phyloP scores from a whole-genome alignment of 2,113 vertebrate species.

The Oreotrochilus melanogaster region DNA sequence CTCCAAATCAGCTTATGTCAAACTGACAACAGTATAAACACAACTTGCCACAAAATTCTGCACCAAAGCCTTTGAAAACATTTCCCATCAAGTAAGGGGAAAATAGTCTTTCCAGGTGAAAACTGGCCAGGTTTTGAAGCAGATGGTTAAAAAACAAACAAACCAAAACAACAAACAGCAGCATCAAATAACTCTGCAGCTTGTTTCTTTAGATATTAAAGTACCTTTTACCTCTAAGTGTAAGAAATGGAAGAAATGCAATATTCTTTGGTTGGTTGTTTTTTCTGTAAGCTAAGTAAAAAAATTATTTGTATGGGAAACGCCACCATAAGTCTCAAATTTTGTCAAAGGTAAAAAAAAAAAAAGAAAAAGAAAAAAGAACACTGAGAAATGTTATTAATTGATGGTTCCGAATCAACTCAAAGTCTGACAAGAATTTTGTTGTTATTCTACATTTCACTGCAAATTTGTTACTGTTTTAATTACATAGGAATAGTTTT shows the following conservation, averaged over 20 bases:
- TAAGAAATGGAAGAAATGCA: neutral
- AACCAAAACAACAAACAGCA: fast-evolving
- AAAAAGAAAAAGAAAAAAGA: neutral
- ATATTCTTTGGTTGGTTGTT: neutral
- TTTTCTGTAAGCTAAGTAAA: no score
- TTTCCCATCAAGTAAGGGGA: neutral
- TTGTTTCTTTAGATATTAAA: neutral
- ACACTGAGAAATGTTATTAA: neutral
- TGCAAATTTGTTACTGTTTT: neutral
- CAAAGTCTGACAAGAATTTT: neutral
- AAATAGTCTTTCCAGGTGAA: neutral
- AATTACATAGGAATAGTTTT: neutral
- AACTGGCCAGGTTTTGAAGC: neutral
- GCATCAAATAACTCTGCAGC: neutral
- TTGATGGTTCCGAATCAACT: neutral
- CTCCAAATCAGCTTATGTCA: neutral
- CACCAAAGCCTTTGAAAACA: neutral
- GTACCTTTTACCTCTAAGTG: neutral
- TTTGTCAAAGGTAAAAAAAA: neutral
- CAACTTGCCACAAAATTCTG: neutral
- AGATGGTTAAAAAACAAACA: neutral
- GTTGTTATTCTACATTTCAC: neutral
- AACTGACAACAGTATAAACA: neutral
- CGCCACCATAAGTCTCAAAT: neutral
- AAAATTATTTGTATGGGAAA: neutral